These are phyloP conservation scores for Epizoanthus fatuus DNA, from an alignment of 92 coral and sea anemone species.

Conservation along the genomic window DNA sequence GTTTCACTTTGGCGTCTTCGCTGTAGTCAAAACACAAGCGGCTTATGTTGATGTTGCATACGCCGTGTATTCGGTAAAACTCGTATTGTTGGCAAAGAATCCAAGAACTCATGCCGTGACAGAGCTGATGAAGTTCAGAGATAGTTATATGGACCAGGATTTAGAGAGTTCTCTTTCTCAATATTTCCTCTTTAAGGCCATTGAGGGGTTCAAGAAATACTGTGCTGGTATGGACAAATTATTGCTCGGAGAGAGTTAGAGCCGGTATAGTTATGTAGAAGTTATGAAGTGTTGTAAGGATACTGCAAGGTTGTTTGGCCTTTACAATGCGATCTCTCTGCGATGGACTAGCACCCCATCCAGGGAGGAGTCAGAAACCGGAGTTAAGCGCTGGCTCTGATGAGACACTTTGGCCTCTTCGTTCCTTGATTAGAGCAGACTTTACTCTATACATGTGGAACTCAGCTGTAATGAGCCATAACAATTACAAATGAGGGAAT, in stretches of 20 bases:
- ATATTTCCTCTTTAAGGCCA: conserved; percentile 11
- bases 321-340: too few species aligned
- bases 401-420: too few species aligned
- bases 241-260: conserved; percentile 2
- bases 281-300: too few species aligned
- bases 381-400: too few species aligned
- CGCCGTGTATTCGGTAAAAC: conserved; percentile 7
- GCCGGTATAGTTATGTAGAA: too few species aligned
- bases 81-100: background rate
- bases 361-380: too few species aligned
- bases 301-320: too few species aligned
- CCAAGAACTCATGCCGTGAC: background rate
- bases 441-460: too few species aligned
- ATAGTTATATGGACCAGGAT: conserved; percentile 3
- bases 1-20: conserved; percentile 25
- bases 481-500: too few species aligned
- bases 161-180: background rate
- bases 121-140: background rate
- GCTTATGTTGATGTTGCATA: conserved; percentile 4
- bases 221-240: conserved; percentile 19
- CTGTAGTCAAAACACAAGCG: background rate
- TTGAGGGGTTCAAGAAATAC: conserved; percentile 21
- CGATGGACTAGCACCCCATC: too few species aligned
- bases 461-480: too few species aligned
- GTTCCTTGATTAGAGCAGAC: too few species aligned